phyloP scores from a whole-genome alignment of 2,888 invertebrate genomes.

The Temnothorax ravouxi region DNA sequence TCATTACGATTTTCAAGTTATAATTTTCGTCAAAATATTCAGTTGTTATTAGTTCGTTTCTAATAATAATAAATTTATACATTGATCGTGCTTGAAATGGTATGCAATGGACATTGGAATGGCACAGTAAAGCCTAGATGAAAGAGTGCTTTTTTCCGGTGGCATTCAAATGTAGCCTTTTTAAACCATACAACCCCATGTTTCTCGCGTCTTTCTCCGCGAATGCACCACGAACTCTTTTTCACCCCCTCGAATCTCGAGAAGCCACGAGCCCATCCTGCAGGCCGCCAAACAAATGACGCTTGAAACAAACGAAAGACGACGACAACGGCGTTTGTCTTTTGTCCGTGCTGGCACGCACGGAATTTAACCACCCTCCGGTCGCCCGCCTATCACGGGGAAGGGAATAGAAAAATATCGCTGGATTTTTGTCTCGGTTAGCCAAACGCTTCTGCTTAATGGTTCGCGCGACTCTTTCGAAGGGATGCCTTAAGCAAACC shows the following conservation, averaged over 20 bases:
- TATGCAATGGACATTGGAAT: slow-evolving; percentile 23
- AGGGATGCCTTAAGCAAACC: slow-evolving; percentile 20
- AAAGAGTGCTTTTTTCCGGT: slow-evolving; percentile 80
- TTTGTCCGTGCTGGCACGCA: slow-evolving; percentile 83
- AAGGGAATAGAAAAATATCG: slow-evolving; percentile 81
- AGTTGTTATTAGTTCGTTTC: background rate
- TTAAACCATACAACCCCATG: slow-evolving; percentile 80
- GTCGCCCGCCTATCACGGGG: slow-evolving; percentile 37
- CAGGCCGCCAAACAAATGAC: slow-evolving; percentile 85
- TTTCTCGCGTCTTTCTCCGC: slow-evolving; percentile 79
- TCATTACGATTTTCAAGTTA: background rate
- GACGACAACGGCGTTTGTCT: slow-evolving; percentile 83
- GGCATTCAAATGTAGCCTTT: slow-evolving; percentile 84
- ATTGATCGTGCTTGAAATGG: slow-evolving; percentile 55
- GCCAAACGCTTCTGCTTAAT: slow-evolving; percentile 85
- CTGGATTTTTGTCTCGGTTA: slow-evolving; percentile 86
- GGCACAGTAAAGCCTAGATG: slow-evolving; percentile 77
- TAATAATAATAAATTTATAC: slow-evolving; percentile 55
- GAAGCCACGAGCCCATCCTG: slow-evolving; percentile 66
- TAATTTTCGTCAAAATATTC: background rate
- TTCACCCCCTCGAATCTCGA: slow-evolving; percentile 51
- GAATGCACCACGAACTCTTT: slow-evolving; percentile 63
- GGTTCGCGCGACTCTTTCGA: slow-evolving; percentile 81
- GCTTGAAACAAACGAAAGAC: slow-evolving; percentile 86
- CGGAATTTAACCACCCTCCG: slow-evolving; percentile 76